Conservation (phyloP, 2,797 vertebrate species). For the Anguilla anguilla region DNA sequence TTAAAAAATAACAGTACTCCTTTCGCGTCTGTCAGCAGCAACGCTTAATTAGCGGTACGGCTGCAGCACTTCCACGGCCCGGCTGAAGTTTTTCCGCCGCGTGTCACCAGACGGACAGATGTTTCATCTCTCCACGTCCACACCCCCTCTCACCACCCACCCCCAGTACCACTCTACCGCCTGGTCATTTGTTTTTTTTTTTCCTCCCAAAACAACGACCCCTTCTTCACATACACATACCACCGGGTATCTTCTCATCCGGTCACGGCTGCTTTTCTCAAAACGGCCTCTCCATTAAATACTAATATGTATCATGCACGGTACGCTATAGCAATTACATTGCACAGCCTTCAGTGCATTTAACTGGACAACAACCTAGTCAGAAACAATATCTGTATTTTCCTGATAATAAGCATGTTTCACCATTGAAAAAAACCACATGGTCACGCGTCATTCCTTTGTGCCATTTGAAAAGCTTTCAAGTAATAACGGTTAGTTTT, state of each 20-base stretch:
- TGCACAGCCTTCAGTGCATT: neutral
- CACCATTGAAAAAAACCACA: neutral
- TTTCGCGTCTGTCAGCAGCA: neutral
- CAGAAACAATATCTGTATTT: neutral
- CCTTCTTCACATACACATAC: neutral
- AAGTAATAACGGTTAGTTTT: neutral
- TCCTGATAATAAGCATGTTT: neutral
- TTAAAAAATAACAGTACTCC: conserved; percentile 9
- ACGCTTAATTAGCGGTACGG: neutral
- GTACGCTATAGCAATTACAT: neutral
- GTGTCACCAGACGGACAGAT: conserved; percentile 1
- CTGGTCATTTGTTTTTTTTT: neutral
- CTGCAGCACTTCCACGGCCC: neutral
- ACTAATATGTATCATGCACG: neutral
- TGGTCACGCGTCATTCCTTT: neutral
- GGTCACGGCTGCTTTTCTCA: neutral
- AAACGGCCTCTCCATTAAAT: neutral
- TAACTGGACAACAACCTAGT: neutral
- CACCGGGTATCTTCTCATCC: neutral
- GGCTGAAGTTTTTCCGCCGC: neutral
- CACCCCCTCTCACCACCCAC: conserved; percentile 4
- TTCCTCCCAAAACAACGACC: neutral
- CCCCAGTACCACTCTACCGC: neutral
- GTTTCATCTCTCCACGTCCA: neutral
- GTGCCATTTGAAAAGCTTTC: neutral